Conservation (phyloP, 2,888 invertebrate genomes). For the Ectemnius cavifrons region DNA sequence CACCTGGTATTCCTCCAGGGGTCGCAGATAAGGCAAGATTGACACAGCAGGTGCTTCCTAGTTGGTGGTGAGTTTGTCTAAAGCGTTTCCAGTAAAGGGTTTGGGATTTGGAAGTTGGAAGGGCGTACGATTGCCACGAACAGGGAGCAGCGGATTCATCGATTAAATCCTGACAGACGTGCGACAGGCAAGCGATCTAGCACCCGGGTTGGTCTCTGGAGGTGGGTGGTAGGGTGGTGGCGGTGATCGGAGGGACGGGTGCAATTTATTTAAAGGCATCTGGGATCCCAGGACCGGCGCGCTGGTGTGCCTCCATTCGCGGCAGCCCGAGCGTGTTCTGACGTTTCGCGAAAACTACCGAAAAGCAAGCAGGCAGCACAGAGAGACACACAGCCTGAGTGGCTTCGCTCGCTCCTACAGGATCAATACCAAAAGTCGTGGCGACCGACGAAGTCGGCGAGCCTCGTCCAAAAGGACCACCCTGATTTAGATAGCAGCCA, state of each 20-base stretch:
- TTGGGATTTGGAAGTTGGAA: too few relatives aligned
- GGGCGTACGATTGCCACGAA: too few relatives aligned
- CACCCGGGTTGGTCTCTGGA: background rate
- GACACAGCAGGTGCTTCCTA: too few relatives aligned
- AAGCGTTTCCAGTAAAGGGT: too few relatives aligned
- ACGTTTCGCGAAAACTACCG: slow-evolving; percentile 18
- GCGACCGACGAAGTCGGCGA: background rate
- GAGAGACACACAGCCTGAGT: slow-evolving; percentile 8
- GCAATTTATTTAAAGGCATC: slow-evolving; percentile 9
- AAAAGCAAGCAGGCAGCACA: background rate
- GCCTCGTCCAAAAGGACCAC: too few relatives aligned
- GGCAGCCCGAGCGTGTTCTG: slow-evolving; percentile 2
- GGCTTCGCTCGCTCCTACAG: background rate
- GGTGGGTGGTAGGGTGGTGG: background rate
- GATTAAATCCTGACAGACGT: slow-evolving; percentile 4
- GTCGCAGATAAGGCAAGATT: too few relatives aligned
- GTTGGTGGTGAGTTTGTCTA: too few relatives aligned
- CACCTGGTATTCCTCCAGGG: too few relatives aligned
- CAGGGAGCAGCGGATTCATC: background rate
- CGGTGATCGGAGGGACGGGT: background rate
- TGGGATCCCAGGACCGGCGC: background rate
- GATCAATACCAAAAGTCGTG: slow-evolving; percentile 30
- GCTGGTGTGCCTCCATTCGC: slow-evolving; percentile 4
- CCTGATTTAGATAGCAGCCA: too few relatives aligned
- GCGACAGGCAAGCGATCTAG: background rate